These are phyloP conservation scores for Gymnogyps californianus DNA, from an alignment of 2,113 vertebrate species.

Conservation along the genomic window DNA sequence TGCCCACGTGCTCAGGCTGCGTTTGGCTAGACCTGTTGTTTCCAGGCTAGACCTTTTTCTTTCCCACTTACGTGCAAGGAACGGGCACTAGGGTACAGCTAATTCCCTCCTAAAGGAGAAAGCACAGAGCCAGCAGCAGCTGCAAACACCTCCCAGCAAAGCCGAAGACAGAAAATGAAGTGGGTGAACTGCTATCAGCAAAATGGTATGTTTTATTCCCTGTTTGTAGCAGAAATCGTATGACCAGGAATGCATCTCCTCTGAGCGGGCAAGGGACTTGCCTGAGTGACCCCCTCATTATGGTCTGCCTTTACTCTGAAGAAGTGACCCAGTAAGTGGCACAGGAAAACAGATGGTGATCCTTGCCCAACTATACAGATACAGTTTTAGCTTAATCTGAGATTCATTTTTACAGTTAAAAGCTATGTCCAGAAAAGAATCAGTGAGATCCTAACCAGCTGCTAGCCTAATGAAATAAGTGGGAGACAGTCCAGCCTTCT, in stretches of 20 bases:
- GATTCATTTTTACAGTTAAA: background rate
- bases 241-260: background rate
- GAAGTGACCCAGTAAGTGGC: fast-evolving
- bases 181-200: background rate
- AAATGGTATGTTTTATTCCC: background rate
- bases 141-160: background rate
- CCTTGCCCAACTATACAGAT: background rate
- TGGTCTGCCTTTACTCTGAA: background rate
- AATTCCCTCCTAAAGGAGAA: background rate
- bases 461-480: background rate
- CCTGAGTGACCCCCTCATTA: too few species aligned
- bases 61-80: background rate
- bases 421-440: background rate
- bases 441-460: background rate
- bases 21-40: background rate
- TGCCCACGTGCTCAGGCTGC: background rate
- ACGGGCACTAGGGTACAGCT: background rate
- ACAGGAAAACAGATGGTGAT: background rate
- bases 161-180: background rate
- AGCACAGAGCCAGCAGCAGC: background rate
- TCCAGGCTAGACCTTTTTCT: background rate
- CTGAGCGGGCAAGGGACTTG: too few species aligned
- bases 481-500: background rate
- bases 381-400: background rate
- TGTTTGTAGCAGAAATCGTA: background rate